Percentiles rank a stretch among this genome's conserved stretches.
Conservation (phyloP, 2,113 vertebrate species). For the Rhegmatorhina hoffmannsi region DNA sequence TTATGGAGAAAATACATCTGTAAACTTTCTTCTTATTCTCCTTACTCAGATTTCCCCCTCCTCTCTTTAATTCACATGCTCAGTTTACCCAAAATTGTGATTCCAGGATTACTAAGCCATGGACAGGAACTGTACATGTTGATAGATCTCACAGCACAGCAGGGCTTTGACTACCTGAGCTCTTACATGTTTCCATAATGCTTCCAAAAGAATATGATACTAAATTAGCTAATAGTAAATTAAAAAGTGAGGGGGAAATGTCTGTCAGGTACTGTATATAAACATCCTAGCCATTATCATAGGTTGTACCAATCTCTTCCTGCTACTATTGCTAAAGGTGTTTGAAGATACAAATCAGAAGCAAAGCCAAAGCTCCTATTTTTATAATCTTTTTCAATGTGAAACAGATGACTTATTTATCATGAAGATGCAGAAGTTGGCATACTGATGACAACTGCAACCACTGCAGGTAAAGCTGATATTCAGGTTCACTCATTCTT, state of each 20-base stretch:
- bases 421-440: conserved; percentile 62
- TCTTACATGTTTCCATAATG: neutral
- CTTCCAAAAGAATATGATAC: neutral
- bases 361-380: neutral
- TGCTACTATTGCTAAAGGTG: neutral
- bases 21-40: neutral
- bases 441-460: conserved; percentile 53
- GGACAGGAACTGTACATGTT: neutral
- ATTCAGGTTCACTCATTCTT: conserved; percentile 36
- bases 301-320: neutral
- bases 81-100: neutral
- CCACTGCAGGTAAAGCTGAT: conserved; percentile 66
- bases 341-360: neutral
- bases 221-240: neutral
- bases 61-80: neutral
- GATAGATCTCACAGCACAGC: neutral
- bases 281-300: neutral
- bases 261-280: neutral
- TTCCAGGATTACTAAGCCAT: neutral
- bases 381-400: neutral
- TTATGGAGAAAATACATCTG: neutral
- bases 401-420: conserved; percentile 71
- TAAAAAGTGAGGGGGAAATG: neutral
- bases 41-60: neutral
- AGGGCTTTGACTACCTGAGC: neutral